Conservation (phyloP, 30 jellyfish, hydroid and myxozoan genomes). For the Hydra vulgaris region DNA sequence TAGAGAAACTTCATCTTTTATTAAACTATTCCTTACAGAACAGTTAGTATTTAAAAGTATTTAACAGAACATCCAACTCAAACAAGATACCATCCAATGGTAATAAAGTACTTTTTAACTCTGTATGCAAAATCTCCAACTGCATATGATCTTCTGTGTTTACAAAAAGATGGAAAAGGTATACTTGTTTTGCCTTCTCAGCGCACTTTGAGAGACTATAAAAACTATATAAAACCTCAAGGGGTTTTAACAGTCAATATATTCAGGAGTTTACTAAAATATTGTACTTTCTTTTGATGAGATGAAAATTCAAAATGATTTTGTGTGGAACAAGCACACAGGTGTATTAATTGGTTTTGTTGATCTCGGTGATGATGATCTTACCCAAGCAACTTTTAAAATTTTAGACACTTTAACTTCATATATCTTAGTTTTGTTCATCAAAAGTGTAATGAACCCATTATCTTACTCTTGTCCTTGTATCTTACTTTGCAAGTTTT, state of each 20-base stretch:
- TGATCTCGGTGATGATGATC: neutral
- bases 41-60: neutral
- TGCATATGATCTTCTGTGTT: neutral
- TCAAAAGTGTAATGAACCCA: neutral
- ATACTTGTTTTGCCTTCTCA: neutral
- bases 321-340: neutral
- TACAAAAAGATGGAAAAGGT: neutral
- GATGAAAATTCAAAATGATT: neutral
- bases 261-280: neutral
- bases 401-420: neutral
- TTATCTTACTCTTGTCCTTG: neutral
- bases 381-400: neutral
- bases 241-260: neutral
- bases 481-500: neutral
- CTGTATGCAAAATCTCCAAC: neutral
- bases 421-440: neutral
- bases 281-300: constrained; percentile 1
- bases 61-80: neutral
- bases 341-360: constrained; percentile 2
- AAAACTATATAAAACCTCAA: neutral
- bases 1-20: neutral
- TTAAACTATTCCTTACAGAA: neutral
- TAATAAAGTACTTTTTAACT: neutral
- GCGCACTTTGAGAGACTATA: neutral
- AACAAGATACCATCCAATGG: neutral